Percentiles rank a stretch among this genome's conserved stretches.
Evolutionary conservation across 2,797 vertebrate genomes (phyloP).

Genomic region (Brachyalestes nurse): DNA sequence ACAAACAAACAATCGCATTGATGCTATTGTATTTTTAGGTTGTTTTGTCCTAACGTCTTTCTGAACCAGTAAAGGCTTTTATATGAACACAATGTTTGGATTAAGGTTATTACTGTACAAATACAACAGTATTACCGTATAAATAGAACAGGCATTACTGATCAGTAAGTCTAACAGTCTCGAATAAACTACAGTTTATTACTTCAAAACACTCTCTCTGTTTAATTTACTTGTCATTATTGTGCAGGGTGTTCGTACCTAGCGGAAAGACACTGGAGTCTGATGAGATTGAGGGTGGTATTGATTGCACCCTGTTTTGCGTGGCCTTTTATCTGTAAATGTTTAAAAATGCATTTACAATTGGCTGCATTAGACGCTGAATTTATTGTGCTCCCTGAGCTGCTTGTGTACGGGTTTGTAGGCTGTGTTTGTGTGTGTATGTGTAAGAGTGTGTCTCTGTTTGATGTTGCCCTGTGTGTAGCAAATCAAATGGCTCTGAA

Average conservation of each 20-base stretch:
- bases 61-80: too few relatives aligned
- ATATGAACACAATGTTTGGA: background rate
- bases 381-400: background rate
- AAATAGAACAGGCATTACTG: too few relatives aligned
- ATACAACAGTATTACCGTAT: background rate
- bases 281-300: background rate
- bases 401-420: conserved; percentile 2
- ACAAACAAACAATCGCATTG: background rate
- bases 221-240: background rate
- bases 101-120: background rate
- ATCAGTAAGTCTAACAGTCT: too few relatives aligned
- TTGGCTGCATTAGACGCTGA: background rate
- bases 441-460: conserved; percentile 21
- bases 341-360: conserved; percentile 27
- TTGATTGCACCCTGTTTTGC: background rate
- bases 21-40: too few relatives aligned
- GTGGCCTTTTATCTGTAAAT: background rate
- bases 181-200: too few relatives aligned
- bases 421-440: conserved; percentile 18
- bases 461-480: conserved; percentile 33
- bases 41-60: too few relatives aligned
- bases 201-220: background rate
- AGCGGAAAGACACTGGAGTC: background rate
- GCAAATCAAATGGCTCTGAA: conserved; percentile 47
- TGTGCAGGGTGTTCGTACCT: background rate